These are phyloP conservation scores for Amniataba percoides DNA, from an alignment of 2,797 vertebrate species.

Conservation along the genomic window DNA sequence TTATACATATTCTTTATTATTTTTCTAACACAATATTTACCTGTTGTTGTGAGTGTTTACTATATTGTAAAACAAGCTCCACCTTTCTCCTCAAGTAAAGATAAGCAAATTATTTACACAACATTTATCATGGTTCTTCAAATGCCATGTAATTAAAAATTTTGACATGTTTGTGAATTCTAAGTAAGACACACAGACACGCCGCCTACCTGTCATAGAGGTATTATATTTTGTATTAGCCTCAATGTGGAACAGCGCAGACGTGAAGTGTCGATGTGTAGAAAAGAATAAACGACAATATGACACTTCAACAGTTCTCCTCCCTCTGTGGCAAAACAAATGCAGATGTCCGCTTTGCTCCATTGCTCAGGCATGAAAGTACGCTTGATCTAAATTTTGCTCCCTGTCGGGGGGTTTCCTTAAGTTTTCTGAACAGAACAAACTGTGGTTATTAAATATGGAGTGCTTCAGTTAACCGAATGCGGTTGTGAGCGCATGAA, in stretches of 20 bases:
- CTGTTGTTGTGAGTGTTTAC: not conserved
- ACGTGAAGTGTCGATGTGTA: not conserved
- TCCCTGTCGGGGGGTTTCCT: conserved; percentile 6
- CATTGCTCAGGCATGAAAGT: not conserved
- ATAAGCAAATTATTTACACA: not conserved
- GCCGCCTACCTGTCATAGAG: not conserved
- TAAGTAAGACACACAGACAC: not conserved
- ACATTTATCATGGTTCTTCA: not conserved
- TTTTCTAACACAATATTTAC: not conserved
- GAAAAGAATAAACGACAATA: conserved; percentile 5
- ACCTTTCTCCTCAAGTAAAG: not conserved
- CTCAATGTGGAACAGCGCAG: not conserved
- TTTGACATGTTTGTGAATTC: not conserved
- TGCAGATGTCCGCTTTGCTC: conserved; percentile 19
- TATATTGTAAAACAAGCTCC: not conserved
- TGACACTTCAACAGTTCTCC: conserved; percentile 21
- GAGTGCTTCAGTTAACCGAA: conserved; percentile 19
- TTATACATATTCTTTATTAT: not conserved
- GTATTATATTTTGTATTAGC: not conserved
- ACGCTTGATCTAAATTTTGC: conserved; percentile 17
- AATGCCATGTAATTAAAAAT: not conserved
- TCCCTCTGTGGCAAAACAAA: conserved; percentile 6
- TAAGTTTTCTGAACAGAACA: conserved; percentile 9
- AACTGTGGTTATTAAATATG: conserved; percentile 51
- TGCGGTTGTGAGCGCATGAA: conserved; percentile 25